Evolutionary conservation across 2,113 vertebrate species (phyloP).

Genomic region (Tupaia tana): DNA sequence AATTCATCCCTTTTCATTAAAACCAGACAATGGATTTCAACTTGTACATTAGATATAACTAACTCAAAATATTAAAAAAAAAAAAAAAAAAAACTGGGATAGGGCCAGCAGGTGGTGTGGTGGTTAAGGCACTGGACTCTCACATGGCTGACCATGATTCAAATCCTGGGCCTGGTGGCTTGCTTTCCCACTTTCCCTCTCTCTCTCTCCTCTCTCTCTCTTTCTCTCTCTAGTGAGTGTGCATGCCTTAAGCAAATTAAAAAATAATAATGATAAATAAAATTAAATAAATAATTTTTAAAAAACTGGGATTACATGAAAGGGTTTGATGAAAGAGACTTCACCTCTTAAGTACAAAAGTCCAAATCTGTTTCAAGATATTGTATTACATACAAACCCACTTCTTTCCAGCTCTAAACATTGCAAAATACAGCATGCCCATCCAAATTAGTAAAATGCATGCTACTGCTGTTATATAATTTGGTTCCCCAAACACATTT

Average conservation of each 20-base stretch:
- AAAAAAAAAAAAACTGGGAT: too few relatives aligned
- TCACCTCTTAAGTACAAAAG: neutral
- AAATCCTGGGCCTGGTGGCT: too few relatives aligned
- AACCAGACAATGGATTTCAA: neutral
- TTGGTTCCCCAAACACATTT: neutral
- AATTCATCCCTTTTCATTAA: neutral
- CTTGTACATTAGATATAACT: neutral
- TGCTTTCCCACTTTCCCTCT: too few relatives aligned
- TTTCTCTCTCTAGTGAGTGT: too few relatives aligned
- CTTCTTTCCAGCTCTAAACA: neutral
- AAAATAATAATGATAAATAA: too few relatives aligned
- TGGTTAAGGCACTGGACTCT: too few relatives aligned
- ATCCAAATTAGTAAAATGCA: constrained; percentile 36
- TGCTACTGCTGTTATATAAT: neutral
- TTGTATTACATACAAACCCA: neutral
- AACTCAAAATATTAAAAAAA: neutral
- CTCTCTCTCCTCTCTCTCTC: too few relatives aligned
- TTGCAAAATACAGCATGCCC: neutral
- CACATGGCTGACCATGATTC: too few relatives aligned
- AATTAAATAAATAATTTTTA: too few relatives aligned
- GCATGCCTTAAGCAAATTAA: too few relatives aligned
- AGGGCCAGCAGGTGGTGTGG: too few relatives aligned
- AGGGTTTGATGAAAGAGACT: neutral
- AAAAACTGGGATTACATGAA: neutral
- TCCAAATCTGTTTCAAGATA: neutral